phyloP scores from a whole-genome alignment of 1,140 invertebrate genomes.

The Drosophila kurseongensis region DNA sequence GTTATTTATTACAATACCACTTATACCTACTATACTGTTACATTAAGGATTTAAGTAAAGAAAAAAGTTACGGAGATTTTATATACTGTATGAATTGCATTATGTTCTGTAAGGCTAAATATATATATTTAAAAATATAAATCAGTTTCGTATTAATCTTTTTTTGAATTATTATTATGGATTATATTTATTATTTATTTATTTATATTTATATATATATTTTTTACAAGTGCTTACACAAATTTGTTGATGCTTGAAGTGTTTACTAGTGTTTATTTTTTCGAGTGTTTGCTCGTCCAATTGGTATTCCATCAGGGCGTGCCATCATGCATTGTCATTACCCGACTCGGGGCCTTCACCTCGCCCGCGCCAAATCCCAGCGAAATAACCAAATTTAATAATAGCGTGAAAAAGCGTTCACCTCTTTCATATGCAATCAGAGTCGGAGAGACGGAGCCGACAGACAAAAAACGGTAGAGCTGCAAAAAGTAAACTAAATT shows the following conservation, averaged over 20 bases:
- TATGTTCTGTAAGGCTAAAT: too few relatives aligned
- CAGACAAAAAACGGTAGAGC: conserved; percentile 10
- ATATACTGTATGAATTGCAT: too few relatives aligned
- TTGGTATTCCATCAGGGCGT: conserved; percentile 49
- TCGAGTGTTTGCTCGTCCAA: conserved; percentile 19
- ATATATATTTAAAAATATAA: too few relatives aligned
- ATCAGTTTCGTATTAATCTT: too few relatives aligned
- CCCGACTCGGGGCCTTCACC: conserved; percentile 34
- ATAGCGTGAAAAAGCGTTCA: conserved; percentile 59
- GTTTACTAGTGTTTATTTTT: not conserved
- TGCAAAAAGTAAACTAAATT: conserved; percentile 53
- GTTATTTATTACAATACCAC: not conserved
- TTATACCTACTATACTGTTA: too few relatives aligned
- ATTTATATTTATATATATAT: too few relatives aligned
- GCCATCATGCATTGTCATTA: conserved; percentile 65
- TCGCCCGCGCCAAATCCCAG: conserved; percentile 41
- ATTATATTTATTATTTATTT: too few relatives aligned
- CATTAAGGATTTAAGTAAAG: too few relatives aligned
- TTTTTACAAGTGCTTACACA: too few relatives aligned
- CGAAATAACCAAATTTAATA: conserved; percentile 66
- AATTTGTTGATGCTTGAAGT: too few relatives aligned
- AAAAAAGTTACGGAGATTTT: too few relatives aligned
- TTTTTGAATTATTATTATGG: too few relatives aligned
- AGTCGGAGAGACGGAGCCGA: conserved; percentile 1
- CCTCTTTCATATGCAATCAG: conserved; percentile 55